Evolutionary conservation across 2,113 vertebrate species (phyloP).

Genomic region (Megaptera novaeangliae): DNA sequence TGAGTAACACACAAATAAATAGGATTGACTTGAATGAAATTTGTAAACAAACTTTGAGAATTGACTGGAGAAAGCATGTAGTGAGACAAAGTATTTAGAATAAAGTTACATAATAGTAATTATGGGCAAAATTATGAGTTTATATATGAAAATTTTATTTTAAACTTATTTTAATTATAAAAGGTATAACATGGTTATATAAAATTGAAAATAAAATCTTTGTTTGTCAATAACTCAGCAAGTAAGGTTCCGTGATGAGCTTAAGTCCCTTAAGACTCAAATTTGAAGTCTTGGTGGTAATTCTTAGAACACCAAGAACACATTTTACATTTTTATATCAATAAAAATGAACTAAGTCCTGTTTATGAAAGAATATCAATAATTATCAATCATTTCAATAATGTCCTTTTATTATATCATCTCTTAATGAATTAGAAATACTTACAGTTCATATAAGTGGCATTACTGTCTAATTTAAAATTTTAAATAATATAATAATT

Average conservation of each 20-base stretch:
- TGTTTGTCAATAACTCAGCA: background rate
- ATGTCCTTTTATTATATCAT: background rate
- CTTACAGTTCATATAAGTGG: background rate
- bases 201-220: conserved; percentile 10
- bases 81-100: background rate
- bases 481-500: background rate
- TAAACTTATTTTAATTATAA: background rate
- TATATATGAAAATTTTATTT: background rate
- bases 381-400: background rate
- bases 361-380: background rate
- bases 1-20: background rate
- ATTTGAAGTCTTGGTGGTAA: conserved; percentile 24
- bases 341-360: background rate
- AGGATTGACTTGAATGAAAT: background rate
- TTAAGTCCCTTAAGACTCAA: background rate
- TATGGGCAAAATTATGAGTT: background rate
- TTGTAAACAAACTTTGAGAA: background rate
- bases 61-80: background rate
- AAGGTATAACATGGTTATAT: background rate
- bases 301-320: background rate
- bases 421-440: conserved; percentile 2
- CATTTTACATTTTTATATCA: conserved; percentile 4
- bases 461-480: background rate
- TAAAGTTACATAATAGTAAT: background rate
- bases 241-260: background rate